phyloP scores from a whole-genome alignment of 2,113 vertebrate genomes.

The Sylvilagus bachmani region DNA sequence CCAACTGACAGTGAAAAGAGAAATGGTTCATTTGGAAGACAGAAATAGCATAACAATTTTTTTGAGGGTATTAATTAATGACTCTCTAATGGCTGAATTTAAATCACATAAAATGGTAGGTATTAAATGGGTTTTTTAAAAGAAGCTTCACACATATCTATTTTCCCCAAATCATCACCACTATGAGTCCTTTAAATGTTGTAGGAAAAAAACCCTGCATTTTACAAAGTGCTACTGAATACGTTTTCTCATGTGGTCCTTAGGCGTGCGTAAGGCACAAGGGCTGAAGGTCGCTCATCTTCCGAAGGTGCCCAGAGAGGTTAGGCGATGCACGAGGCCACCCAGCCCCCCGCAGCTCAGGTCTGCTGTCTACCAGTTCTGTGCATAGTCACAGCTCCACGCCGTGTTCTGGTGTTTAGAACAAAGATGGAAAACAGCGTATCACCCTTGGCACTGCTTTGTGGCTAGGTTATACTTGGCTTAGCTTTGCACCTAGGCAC shows the following conservation, averaged over 20 bases:
- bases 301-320: neutral
- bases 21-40: constrained; percentile 46
- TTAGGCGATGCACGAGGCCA: neutral
- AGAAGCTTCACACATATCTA: constrained; percentile 41
- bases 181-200: neutral
- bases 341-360: neutral
- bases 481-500: constrained; percentile 72
- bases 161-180: neutral
- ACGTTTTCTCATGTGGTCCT: neutral
- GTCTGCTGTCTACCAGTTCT: neutral
- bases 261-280: neutral
- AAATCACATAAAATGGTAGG: constrained; percentile 48
- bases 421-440: constrained; percentile 33
- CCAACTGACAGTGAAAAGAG: constrained; percentile 46
- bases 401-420: constrained; percentile 15
- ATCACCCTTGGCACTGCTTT: neutral
- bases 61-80: constrained; percentile 62
- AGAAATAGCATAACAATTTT: constrained; percentile 50
- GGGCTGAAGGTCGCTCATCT: neutral
- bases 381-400: neutral
- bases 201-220: neutral
- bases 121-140: constrained; percentile 4
- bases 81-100: constrained; percentile 38
- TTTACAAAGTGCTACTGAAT: neutral
- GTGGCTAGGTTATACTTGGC: constrained; percentile 63